A percentile compares a stretch with the other conserved stretches of the same genome.
phyloP scores from a whole-genome alignment of 1,140 invertebrate species.

The Paraescarpia echinospica region DNA sequence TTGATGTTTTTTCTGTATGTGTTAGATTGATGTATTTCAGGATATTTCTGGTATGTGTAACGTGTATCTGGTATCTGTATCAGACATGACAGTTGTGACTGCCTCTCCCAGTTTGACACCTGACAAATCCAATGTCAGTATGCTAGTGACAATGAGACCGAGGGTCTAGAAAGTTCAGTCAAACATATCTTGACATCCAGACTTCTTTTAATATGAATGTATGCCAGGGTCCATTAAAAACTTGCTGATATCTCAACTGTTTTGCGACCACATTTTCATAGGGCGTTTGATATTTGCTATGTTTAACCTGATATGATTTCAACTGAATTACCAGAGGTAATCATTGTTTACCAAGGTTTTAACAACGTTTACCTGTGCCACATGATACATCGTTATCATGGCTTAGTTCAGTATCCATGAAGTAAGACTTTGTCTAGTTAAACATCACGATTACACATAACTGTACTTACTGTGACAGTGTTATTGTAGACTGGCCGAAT shows the following conservation, averaged over 20 bases:
- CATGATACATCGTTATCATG: neutral
- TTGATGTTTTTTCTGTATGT: neutral
- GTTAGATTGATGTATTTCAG: neutral
- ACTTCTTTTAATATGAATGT: no score
- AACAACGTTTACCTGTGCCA: neutral
- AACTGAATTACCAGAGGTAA: neutral
- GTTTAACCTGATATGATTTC: neutral
- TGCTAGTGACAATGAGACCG: no score
- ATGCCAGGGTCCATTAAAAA: no score
- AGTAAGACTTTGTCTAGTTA: neutral
- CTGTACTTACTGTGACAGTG: neutral
- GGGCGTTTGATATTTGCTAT: neutral
- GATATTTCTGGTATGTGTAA: neutral
- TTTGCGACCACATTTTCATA: neutral
- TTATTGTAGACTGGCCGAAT: slow-evolving; percentile 53
- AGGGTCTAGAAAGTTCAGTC: no score
- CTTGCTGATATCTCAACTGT: neutral
- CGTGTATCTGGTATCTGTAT: neutral
- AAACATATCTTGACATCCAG: no score
- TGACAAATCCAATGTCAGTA: neutral
- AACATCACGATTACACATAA: neutral
- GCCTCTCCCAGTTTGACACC: neutral
- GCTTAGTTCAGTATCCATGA: neutral
- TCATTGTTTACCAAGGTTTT: neutral
- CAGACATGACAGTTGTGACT: neutral